phyloP scores from a whole-genome alignment of 2,888 invertebrate species.

The Melanotus villosus region DNA sequence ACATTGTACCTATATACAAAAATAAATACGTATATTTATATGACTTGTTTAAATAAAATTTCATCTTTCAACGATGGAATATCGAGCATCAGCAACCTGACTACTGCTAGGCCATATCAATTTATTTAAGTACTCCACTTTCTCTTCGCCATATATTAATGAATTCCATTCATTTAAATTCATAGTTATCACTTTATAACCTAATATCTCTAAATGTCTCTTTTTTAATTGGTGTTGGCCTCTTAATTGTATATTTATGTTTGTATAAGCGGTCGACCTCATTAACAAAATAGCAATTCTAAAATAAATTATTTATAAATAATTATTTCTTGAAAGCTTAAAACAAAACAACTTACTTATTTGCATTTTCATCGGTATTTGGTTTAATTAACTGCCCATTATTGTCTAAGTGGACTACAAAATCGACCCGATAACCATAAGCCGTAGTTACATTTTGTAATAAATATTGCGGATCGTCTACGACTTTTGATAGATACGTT shows the following conservation, averaged over 20 bases:
- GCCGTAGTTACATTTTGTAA: constrained; percentile 63
- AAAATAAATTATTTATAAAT: constrained; percentile 48
- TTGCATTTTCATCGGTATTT: background rate
- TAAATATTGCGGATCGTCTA: constrained; percentile 56
- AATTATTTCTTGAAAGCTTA: no score
- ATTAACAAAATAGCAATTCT: constrained; percentile 70
- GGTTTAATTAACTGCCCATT: constrained; percentile 31
- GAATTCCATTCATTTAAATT: constrained; percentile 72
- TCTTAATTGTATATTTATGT: constrained; percentile 66
- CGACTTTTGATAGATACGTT: constrained; percentile 58
- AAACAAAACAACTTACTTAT: constrained; percentile 36
- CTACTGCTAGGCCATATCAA: constrained; percentile 42
- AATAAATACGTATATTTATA: background rate
- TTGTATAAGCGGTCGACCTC: constrained; percentile 69
- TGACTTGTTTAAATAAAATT: background rate
- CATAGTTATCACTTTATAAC: constrained; percentile 73
- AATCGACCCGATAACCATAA: constrained; percentile 69
- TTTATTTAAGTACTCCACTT: constrained; percentile 68
- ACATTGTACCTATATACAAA: background rate
- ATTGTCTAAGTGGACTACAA: constrained; percentile 59
- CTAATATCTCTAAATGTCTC: constrained; percentile 76
- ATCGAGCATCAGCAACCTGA: background rate
- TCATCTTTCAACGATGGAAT: constrained; percentile 16
- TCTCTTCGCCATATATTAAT: constrained; percentile 71
- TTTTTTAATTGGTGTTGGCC: constrained; percentile 71